Evolutionary conservation across 2,113 vertebrate genomes (phyloP).

Genomic region (Ancistrus triradiatus): DNA sequence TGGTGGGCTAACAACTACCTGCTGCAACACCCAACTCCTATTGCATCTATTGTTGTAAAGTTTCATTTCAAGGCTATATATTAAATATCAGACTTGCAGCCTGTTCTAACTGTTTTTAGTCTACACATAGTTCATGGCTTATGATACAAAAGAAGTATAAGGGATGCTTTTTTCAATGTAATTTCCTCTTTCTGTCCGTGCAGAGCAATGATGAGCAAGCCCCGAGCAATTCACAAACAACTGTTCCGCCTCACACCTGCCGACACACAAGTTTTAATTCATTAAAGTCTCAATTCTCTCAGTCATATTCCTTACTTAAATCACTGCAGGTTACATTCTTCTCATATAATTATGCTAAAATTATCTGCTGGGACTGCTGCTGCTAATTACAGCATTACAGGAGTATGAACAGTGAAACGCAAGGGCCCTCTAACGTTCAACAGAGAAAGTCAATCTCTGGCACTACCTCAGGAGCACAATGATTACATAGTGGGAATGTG

Average conservation of each 20-base stretch:
- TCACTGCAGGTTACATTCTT: not conserved
- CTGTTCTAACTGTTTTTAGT: not conserved
- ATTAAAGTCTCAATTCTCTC: not conserved
- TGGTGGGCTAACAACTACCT: too few relatives aligned
- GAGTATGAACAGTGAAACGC: not conserved
- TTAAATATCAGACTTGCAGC: too few relatives aligned
- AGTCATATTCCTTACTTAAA: constrained; percentile 1
- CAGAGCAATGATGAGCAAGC: too few relatives aligned
- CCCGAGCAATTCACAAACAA: too few relatives aligned
- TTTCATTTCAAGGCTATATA: too few relatives aligned
- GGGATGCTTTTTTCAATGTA: too few relatives aligned
- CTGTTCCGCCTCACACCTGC: too few relatives aligned
- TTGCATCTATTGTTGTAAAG: too few relatives aligned
- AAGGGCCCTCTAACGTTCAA: constrained; percentile 30
- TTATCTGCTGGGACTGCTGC: constrained; percentile 7
- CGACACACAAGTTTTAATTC: not conserved
- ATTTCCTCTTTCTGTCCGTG: too few relatives aligned
- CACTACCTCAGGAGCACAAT: not conserved
- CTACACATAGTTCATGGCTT: not conserved
- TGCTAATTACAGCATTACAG: constrained; percentile 10
- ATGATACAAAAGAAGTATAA: too few relatives aligned
- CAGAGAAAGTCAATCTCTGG: not conserved
- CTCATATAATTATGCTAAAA: constrained; percentile 17
- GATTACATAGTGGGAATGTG: not conserved
- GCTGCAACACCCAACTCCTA: too few relatives aligned